Base-by-base conservation (phyloP, 2,888 invertebrate genomes). In the Euproctis similis region DNA sequence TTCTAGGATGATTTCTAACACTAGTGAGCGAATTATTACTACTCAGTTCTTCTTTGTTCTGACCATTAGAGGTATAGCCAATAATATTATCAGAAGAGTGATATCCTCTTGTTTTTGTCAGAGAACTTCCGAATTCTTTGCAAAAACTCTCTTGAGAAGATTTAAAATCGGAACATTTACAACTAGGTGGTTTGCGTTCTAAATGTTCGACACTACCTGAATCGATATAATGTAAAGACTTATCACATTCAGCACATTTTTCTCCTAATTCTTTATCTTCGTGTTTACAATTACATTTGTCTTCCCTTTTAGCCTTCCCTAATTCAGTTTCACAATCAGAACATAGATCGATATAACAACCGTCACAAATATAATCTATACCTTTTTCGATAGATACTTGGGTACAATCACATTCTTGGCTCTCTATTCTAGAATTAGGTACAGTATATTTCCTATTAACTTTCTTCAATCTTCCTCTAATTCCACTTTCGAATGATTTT, bases 401-500 rank as follows among this genome's bases (percentile, higher is more conserved):
- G 1, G 45, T 45, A 19, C 82, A 82, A 24, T 81, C 78, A 34
- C 82, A 82, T 4, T 80, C 74, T 17, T 69, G 64, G 7, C 49
- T 53, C 3, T 68, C 69, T 8, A 51, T 43, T 44, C 70, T 70
- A 1, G 65, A 61, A 26, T 46, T 66, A 1, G 67, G 65, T 2
- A 64, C 44, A 4, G 73, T 71, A 28, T 71, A 69, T 51, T 80
- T 80, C 32, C 77, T 88, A 30, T 87, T 81, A 2, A 75, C 71
- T 58, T 88, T 89, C 52, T 89, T 87, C 5, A 89, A 68, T 42
- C 89, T 81, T 7, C 86, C 86, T 50, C 88, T 69, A 22, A 86
- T 66, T 24, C 88, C 87, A 27, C 86, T 87, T 59, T 90, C 90
- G 28, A 80, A 84, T 1, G 89, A 87, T 58, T 88, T 88, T 44